A percentile compares a stretch with the other conserved stretches of the same genome.
Conservation (phyloP, 2,888 invertebrate genomes). For the Villa cingulata region DNA sequence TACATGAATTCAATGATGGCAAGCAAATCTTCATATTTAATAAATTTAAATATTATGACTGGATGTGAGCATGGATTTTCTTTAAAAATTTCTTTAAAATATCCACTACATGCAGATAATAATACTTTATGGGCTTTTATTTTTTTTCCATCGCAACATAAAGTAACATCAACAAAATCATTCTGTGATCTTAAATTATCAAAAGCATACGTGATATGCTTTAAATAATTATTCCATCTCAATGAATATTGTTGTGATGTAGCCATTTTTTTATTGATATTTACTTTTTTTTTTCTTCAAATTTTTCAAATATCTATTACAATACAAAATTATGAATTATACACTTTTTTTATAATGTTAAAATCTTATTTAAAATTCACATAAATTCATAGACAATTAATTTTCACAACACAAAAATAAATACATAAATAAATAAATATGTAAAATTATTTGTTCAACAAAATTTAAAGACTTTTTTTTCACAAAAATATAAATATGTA, state of each 20-base stretch:
- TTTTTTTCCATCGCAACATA: slow-evolving; percentile 72
- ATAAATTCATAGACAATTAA: no score
- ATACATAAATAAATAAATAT: no score
- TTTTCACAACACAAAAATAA: no score
- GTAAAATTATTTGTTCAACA: no score
- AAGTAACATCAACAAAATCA: slow-evolving; percentile 70
- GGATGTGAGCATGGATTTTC: slow-evolving; percentile 71
- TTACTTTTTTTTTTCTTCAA: no score
- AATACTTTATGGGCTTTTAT: slow-evolving; percentile 76
- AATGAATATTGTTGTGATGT: slow-evolving; percentile 69
- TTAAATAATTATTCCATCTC: slow-evolving; percentile 74
- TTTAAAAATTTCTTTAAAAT: slow-evolving; percentile 57
- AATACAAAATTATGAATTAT: no score
- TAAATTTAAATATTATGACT: slow-evolving; percentile 66
- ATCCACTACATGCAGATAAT: slow-evolving; percentile 70
- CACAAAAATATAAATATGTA: no score
- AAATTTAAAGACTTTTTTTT: no score
- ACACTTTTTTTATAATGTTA: no score
- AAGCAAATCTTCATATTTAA: slow-evolving; percentile 61
- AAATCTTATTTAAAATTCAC: no score
- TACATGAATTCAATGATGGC: slow-evolving; percentile 73
- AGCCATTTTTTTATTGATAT: slow-evolving; percentile 31
- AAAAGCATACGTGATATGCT: slow-evolving; percentile 66
- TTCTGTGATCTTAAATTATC: slow-evolving; percentile 54
- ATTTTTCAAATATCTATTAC: no score